These are phyloP conservation scores for Meteorus cinctellus DNA, from an alignment of 2,888 invertebrate genomes.

Conservation along the genomic window DNA sequence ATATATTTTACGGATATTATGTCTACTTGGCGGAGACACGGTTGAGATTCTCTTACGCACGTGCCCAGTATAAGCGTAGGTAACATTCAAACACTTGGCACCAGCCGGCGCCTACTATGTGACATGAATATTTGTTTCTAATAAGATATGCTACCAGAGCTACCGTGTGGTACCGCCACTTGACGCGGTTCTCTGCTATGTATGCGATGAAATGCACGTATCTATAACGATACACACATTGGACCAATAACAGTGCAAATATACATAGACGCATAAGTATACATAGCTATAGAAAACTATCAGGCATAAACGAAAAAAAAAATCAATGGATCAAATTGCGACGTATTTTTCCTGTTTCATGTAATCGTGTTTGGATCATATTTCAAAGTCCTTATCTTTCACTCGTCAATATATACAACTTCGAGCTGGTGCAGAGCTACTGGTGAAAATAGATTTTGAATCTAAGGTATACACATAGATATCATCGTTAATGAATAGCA, in stretches of 20 bases:
- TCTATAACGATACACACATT: constrained; percentile 56
- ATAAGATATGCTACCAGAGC: constrained; percentile 72
- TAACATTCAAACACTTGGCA: constrained; percentile 73
- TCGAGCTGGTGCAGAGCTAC: neutral
- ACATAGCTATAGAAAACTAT: constrained; percentile 9
- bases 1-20: constrained; percentile 40
- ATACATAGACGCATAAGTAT: constrained; percentile 3
- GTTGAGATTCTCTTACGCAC: constrained; percentile 63
- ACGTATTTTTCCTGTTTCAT: constrained; percentile 22
- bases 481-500: constrained; percentile 43
- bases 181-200: constrained; percentile 56
- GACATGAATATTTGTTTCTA: constrained; percentile 74
- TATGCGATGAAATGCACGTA: neutral
- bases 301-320: constrained; percentile 10
- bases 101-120: constrained; percentile 72
- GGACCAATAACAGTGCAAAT: constrained; percentile 57
- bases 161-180: constrained; percentile 64
- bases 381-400: constrained; percentile 32
- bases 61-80: constrained; percentile 64
- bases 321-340: constrained; percentile 28
- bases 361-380: constrained; percentile 31
- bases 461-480: constrained; percentile 32
- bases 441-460: constrained; percentile 34
- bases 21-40: constrained; percentile 32
- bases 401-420: constrained; percentile 12